phyloP scores from a whole-genome alignment of 2,888 invertebrate species.

The Drosophila rellima region DNA sequence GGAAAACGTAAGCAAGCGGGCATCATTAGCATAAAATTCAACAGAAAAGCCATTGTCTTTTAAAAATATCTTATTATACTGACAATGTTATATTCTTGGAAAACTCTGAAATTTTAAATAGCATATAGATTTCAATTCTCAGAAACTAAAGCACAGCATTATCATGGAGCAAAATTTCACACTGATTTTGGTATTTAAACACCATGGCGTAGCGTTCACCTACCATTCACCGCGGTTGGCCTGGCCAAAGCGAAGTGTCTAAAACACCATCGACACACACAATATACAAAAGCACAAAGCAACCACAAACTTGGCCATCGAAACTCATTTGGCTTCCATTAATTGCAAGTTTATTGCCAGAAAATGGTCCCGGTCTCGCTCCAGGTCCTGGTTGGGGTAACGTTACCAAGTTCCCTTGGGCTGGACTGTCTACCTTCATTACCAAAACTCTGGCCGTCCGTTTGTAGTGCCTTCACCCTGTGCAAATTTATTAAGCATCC shows the following conservation, averaged over 20 bases:
- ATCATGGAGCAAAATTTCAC: slow-evolving; percentile 17
- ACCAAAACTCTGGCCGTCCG: slow-evolving; percentile 14
- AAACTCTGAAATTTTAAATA: slow-evolving; percentile 1
- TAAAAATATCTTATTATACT: not conserved
- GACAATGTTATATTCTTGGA: not conserved
- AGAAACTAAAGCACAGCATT: slow-evolving; percentile 13
- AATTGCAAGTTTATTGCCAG: slow-evolving; percentile 73
- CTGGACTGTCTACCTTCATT: slow-evolving; percentile 11
- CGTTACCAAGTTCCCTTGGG: slow-evolving; percentile 4
- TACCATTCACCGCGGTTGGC: not conserved
- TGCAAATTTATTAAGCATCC: slow-evolving; percentile 59
- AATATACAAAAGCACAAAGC: slow-evolving; percentile 41
- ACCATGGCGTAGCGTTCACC: slow-evolving; percentile 10
- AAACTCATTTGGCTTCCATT: slow-evolving; percentile 67
- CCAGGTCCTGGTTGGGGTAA: not conserved
- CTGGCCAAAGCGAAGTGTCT: slow-evolving; percentile 33
- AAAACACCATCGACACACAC: slow-evolving; percentile 44
- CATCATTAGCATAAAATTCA: not conserved
- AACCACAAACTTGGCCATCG: slow-evolving; percentile 45
- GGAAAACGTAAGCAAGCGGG: not conserved
- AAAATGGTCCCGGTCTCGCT: slow-evolving; percentile 42
- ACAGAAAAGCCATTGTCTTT: not conserved
- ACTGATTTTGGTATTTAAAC: slow-evolving; percentile 31
- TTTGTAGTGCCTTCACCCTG: slow-evolving; percentile 31
- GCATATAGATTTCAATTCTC: slow-evolving; percentile 10